Conservation (phyloP, 2,797 vertebrate species). For the Pangasius krempfi region DNA sequence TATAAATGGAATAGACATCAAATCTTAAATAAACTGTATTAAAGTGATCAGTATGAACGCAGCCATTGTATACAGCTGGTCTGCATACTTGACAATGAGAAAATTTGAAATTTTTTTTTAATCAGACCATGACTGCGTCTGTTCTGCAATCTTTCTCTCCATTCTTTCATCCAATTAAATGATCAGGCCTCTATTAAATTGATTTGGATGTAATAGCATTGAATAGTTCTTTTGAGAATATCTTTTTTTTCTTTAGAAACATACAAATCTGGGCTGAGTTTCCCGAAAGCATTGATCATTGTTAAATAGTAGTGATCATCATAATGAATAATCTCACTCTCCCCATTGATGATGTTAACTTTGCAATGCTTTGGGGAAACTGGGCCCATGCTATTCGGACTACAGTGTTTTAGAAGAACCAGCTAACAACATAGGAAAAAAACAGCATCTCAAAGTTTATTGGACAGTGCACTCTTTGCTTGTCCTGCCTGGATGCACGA, state of each 20-base stretch:
- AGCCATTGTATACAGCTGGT: constrained; percentile 1
- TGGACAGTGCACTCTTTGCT: not conserved
- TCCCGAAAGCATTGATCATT: not conserved
- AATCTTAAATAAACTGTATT: not conserved
- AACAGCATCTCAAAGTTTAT: too few species aligned
- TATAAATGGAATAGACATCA: not conserved
- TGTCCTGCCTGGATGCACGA: not conserved
- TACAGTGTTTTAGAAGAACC: not conserved
- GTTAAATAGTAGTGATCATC: not conserved
- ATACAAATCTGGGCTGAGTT: not conserved
- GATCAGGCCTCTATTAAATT: not conserved
- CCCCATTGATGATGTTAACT: not conserved
- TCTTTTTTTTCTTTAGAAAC: not conserved
- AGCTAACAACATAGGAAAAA: not conserved
- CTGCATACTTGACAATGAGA: not conserved
- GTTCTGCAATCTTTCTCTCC: not conserved
- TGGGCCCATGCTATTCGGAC: too few species aligned
- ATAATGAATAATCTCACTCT: too few species aligned
- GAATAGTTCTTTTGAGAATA: too few species aligned
- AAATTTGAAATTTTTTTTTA: too few species aligned
- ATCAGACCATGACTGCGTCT: not conserved
- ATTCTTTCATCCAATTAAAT: not conserved
- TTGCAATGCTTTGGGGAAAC: not conserved
- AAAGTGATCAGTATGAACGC: not conserved
- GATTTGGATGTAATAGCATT: not conserved